Conservation (phyloP, 2,888 invertebrate genomes). For the Scaptodrosophila latifasciaeformis region DNA sequence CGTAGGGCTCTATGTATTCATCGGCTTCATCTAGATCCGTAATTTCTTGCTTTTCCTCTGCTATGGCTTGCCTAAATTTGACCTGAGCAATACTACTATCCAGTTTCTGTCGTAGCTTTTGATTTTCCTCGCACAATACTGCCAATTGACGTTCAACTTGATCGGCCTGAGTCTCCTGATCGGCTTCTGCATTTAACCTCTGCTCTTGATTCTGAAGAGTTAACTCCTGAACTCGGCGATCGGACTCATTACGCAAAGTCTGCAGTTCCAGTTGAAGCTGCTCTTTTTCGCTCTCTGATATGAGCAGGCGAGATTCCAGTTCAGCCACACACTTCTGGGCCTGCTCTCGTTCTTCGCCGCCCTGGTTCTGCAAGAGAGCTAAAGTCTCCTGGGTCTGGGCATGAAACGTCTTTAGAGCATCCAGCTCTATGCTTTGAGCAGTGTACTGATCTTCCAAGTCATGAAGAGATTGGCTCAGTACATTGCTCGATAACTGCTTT, state of each 20-base stretch:
- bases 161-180: constrained; percentile 60
- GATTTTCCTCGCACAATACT: constrained; percentile 53
- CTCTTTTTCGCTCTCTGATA: constrained; percentile 67
- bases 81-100: constrained; percentile 53
- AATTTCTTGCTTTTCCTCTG: constrained; percentile 68
- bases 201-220: constrained; percentile 66
- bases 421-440: constrained; percentile 40
- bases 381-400: constrained; percentile 38
- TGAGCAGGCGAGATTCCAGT: constrained; percentile 53
- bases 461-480: constrained; percentile 58
- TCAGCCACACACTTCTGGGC: constrained; percentile 31
- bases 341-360: not conserved
- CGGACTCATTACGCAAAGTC: constrained; percentile 31
- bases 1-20: constrained; percentile 37
- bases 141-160: constrained; percentile 62
- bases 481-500: constrained; percentile 58
- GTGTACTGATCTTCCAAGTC: constrained; percentile 43
- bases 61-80: constrained; percentile 61
- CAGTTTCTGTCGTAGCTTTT: constrained; percentile 56
- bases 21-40: constrained; percentile 71
- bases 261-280: constrained; percentile 62
- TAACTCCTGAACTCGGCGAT: constrained; percentile 60
- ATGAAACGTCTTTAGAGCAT: constrained; percentile 23
- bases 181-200: constrained; percentile 63
- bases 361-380: not conserved